These are phyloP conservation scores for Alloplasta piceator DNA, from an alignment of 2,888 invertebrate species.

Conservation along the genomic window DNA sequence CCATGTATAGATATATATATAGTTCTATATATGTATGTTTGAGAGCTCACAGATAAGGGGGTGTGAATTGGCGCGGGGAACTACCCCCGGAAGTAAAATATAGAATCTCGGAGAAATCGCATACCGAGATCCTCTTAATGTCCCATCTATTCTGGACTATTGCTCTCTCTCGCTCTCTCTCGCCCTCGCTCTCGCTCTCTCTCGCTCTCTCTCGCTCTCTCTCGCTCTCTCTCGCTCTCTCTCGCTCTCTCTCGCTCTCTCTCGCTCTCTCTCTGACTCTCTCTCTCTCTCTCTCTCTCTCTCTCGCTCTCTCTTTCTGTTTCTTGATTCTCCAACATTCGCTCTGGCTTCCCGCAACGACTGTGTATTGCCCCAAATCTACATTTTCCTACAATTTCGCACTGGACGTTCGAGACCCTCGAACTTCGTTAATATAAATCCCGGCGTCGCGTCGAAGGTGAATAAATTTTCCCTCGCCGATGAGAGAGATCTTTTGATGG, in stretches of 20 bases:
- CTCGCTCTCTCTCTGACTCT: conserved; percentile 8
- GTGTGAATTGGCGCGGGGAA: conserved; percentile 18
- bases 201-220: conserved; percentile 8
- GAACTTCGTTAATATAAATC: no score
- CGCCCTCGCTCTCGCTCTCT: no score
- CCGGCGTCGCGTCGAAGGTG: no score
- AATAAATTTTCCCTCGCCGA: no score
- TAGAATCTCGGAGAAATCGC: conserved; percentile 45
- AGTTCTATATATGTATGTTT: conserved; percentile 2
- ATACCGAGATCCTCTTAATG: conserved; percentile 6
- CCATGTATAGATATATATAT: not conserved
- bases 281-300: conserved; percentile 6
- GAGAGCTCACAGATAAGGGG: conserved; percentile 12
- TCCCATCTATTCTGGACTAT: conserved; percentile 1
- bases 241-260: conserved; percentile 8
- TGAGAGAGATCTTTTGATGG: no score
- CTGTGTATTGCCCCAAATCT: not conserved
- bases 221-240: conserved; percentile 8
- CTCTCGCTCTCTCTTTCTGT: conserved; percentile 1
- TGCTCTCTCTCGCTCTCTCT: conserved; percentile 4
- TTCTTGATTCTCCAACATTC: not conserved
- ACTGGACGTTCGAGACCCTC: not conserved
- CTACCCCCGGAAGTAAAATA: conserved; percentile 42
- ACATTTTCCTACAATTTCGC: conserved; percentile 1
- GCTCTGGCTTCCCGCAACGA: not conserved